These are phyloP conservation scores for Catocala nupta DNA, from an alignment of 2,888 invertebrate species.

Conservation along the genomic window DNA sequence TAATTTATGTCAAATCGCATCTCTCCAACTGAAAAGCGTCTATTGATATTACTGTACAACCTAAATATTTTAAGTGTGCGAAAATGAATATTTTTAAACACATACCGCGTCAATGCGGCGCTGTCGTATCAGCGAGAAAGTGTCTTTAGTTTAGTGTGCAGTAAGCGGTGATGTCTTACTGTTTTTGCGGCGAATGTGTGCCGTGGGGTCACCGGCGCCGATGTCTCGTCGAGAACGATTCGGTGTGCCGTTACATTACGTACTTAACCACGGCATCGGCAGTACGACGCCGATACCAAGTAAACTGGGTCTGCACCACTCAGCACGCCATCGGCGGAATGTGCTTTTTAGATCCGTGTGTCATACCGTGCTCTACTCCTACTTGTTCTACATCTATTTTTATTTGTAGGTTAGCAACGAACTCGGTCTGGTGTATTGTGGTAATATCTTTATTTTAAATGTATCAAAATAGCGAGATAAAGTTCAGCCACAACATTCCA, in stretches of 20 bases:
- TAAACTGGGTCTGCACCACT: conserved; percentile 47
- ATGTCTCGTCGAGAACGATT: conserved; percentile 52
- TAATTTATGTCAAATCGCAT: conserved; percentile 36
- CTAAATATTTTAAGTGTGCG: conserved; percentile 27
- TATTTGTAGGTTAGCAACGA: conserved; percentile 21
- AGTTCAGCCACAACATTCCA: too few species aligned
- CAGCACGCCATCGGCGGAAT: conserved; percentile 35
- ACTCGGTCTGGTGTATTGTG: conserved; percentile 10
- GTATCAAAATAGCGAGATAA: not conserved
- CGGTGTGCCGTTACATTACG: conserved; percentile 61
- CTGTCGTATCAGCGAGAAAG: conserved; percentile 49
- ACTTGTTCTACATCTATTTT: conserved; percentile 31
- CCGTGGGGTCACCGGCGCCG: conserved; percentile 56
- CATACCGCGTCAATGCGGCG: conserved; percentile 38
- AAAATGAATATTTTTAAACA: conserved; percentile 29
- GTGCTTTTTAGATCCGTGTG: conserved; percentile 43
- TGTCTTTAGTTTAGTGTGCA: conserved; percentile 53
- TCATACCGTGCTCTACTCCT: conserved; percentile 33
- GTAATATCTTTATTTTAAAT: not conserved
- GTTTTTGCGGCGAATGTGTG: conserved; percentile 63
- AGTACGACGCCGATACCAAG: conserved; percentile 39
- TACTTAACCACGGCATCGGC: conserved; percentile 47
- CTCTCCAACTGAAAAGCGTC: conserved; percentile 20
- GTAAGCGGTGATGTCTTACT: conserved; percentile 50
- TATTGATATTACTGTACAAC: conserved; percentile 20